Evolutionary conservation across 2,113 vertebrate genomes (phyloP).

Genomic region (Dicaeum eximium): DNA sequence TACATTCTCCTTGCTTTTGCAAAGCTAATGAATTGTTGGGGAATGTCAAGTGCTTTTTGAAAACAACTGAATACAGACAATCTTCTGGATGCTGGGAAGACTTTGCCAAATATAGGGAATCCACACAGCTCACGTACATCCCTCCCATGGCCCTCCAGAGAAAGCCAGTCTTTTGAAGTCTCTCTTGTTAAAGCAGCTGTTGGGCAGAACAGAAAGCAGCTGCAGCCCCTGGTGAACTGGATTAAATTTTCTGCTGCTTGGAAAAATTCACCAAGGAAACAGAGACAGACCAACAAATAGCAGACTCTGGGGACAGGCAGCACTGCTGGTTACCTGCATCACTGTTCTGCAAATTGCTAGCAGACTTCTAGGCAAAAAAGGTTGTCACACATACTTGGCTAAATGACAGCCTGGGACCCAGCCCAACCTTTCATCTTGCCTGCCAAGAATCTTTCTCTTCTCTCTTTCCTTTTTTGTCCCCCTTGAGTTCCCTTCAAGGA

Average conservation of each 20-base stretch:
- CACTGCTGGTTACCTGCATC: constrained; percentile 27
- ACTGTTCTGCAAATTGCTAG: neutral
- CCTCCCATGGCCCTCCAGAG: neutral
- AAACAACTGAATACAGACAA: neutral
- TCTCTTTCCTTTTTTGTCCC: neutral
- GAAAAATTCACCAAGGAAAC: constrained; percentile 26
- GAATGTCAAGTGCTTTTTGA: neutral
- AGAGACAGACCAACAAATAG: neutral
- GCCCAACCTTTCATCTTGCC: neutral
- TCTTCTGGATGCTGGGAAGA: neutral
- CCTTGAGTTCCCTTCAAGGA: neutral
- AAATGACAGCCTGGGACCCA: neutral
- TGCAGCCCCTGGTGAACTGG: neutral
- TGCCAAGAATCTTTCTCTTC: neutral
- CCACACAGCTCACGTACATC: neutral
- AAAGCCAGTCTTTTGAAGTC: neutral
- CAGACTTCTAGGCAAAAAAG: neutral
- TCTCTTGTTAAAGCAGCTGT: neutral
- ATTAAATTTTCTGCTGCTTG: neutral
- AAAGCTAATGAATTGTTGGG: neutral
- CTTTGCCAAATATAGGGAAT: neutral
- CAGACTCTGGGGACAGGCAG: neutral
- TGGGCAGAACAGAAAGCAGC: neutral
- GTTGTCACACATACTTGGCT: neutral
- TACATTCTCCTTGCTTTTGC: neutral